These are phyloP conservation scores for Tricholaema leucomelas DNA, from an alignment of 2,113 vertebrate genomes.

Conservation along the genomic window DNA sequence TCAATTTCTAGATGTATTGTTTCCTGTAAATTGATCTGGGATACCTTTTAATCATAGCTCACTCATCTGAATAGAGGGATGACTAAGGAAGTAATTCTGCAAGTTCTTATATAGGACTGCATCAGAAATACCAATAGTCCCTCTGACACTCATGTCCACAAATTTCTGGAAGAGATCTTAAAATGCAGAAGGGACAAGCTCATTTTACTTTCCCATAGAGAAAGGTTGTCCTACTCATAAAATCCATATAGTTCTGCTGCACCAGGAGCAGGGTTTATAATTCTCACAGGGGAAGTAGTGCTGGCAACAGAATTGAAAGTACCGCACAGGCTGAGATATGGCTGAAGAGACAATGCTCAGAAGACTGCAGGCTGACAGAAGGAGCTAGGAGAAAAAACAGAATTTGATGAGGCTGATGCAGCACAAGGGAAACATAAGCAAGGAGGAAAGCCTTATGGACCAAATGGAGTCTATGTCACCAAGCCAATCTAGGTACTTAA, in stretches of 20 bases:
- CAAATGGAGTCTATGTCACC: not conserved
- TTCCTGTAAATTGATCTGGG: not conserved
- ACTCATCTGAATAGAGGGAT: not conserved
- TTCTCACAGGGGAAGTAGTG: not conserved
- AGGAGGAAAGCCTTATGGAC: not conserved
- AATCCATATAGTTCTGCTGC: slow-evolving; percentile 3
- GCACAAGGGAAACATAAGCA: slow-evolving; percentile 9
- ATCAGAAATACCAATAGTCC: not conserved
- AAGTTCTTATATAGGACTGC: not conserved
- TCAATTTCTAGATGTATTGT: not conserved
- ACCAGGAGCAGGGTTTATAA: not conserved
- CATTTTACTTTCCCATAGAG: not conserved
- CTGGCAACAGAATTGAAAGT: slow-evolving; percentile 22
- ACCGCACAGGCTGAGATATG: slow-evolving; percentile 1
- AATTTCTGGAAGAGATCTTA: slow-evolving; percentile 1
- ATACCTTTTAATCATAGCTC: not conserved
- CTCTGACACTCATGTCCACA: not conserved
- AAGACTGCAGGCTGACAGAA: slow-evolving; percentile 31
- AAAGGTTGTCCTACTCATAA: slow-evolving; percentile 1
- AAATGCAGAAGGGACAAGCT: not conserved
- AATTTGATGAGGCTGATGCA: slow-evolving; percentile 8
- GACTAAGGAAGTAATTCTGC: not conserved
- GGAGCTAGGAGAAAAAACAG: slow-evolving; percentile 28
- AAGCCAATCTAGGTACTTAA: not conserved
- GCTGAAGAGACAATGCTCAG: not conserved